Percentiles rank a stretch among this genome's conserved stretches.
phyloP scores from a whole-genome alignment of 1,140 invertebrate species.

The Aphidius ervi region DNA sequence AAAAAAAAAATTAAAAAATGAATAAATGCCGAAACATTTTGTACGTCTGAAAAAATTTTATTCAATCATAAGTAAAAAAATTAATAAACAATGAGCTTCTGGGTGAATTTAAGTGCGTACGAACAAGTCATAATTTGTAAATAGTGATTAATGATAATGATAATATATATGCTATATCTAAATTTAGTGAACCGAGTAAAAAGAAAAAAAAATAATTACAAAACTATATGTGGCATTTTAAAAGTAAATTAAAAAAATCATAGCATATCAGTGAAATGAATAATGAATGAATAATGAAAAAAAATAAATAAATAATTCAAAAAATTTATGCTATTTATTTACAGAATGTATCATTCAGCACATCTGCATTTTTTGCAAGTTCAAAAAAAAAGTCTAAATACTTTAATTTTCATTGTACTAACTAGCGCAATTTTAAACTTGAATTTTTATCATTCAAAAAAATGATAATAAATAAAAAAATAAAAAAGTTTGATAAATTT shows the following conservation, averaged over 20 bases:
- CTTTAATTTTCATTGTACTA: too few species aligned
- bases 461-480: background rate
- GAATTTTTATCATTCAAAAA: too few species aligned
- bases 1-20: background rate
- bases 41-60: constrained; percentile 5
- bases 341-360: too few species aligned
- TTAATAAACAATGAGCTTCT: constrained; percentile 10
- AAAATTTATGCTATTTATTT: too few species aligned
- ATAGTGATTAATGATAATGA: constrained; percentile 4
- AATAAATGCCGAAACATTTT: constrained; percentile 10
- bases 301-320: constrained; percentile 1
- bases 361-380: too few species aligned
- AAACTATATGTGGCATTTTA: constrained; percentile 2
- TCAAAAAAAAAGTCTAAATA: too few species aligned
- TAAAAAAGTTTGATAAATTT: background rate
- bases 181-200: constrained; percentile 7
- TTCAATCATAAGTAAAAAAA: background rate
- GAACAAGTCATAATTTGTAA: constrained; percentile 16
- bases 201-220: constrained; percentile 4
- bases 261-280: constrained; percentile 20
- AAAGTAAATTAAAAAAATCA: constrained; percentile 4
- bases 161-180: constrained; percentile 18
- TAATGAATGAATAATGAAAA: constrained; percentile 15
- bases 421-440: too few species aligned
- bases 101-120: constrained; percentile 10